These are phyloP conservation scores for Corythornis madagascariensis DNA, from an alignment of 2,113 vertebrate species.

Conservation along the genomic window DNA sequence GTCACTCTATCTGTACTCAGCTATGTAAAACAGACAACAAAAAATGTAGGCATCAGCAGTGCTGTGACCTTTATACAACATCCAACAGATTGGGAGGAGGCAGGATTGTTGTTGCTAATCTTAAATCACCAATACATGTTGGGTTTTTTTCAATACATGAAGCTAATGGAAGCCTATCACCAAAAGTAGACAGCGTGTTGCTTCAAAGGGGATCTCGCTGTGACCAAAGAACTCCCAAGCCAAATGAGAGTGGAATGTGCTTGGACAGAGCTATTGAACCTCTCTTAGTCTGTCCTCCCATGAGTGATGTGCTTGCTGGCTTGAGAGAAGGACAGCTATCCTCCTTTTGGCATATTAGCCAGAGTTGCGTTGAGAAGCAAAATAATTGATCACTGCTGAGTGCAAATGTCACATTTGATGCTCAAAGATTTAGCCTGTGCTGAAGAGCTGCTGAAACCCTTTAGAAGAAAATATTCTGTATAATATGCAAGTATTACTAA, in stretches of 20 bases:
- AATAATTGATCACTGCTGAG: not conserved
- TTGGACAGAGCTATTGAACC: not conserved
- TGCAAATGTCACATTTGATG: not conserved
- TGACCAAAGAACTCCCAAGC: not conserved
- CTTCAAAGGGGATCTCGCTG: not conserved
- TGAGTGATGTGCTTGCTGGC: not conserved
- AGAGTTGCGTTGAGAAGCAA: not conserved
- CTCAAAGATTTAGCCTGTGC: not conserved
- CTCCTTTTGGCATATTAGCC: not conserved
- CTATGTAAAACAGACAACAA: conserved; percentile 16
- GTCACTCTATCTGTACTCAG: conserved; percentile 10
- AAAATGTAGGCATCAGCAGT: not conserved
- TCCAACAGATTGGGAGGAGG: not conserved
- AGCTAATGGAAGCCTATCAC: not conserved
- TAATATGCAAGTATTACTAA: not conserved
- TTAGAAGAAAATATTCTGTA: not conserved
- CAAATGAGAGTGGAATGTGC: not conserved
- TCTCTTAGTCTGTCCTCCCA: not conserved
- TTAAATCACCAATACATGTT: not conserved
- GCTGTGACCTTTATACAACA: conserved; percentile 24
- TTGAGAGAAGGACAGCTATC: not conserved
- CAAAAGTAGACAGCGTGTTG: not conserved
- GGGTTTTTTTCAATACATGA: not conserved
- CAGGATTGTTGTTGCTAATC: not conserved
- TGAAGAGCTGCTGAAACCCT: not conserved